These are phyloP conservation scores for Ypsolopha sequella DNA, from an alignment of 2,888 invertebrate genomes.

Conservation along the genomic window DNA sequence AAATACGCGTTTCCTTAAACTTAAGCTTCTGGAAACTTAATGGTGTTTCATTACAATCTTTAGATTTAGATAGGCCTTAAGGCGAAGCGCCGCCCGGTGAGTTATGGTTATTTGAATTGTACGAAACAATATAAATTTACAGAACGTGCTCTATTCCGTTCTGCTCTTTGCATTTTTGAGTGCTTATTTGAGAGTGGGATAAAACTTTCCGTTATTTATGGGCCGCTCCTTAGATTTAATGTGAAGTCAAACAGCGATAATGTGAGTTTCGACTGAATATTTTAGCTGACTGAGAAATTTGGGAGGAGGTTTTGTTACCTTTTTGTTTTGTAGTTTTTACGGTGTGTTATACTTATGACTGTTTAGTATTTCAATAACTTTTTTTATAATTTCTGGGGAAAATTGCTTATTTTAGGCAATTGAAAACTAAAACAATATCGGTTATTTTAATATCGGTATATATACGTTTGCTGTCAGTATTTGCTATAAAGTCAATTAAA, in stretches of 20 bases:
- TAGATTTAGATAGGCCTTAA: slow-evolving; percentile 63
- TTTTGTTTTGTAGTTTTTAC: background rate
- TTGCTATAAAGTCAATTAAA: background rate
- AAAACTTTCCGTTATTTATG: slow-evolving; percentile 70
- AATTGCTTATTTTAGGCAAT: too few species aligned
- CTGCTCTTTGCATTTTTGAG: slow-evolving; percentile 72
- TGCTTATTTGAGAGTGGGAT: slow-evolving; percentile 68
- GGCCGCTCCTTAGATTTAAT: slow-evolving; percentile 63
- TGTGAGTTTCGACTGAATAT: slow-evolving; percentile 30
- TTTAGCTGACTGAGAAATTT: slow-evolving; percentile 28
- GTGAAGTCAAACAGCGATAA: slow-evolving; percentile 70
- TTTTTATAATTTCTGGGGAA: too few species aligned
- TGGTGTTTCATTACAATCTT: slow-evolving; percentile 60
- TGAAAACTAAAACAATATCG: too few species aligned
- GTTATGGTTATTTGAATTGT: slow-evolving; percentile 72
- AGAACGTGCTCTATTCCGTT: slow-evolving; percentile 67
- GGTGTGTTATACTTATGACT: too few species aligned
- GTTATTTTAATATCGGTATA: too few species aligned
- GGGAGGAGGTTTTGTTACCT: background rate
- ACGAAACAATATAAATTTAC: slow-evolving; percentile 70
- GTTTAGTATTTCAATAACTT: too few species aligned
- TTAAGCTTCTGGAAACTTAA: slow-evolving; percentile 58
- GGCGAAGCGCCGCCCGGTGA: slow-evolving; percentile 34
- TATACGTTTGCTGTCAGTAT: too few species aligned
- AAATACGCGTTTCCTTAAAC: slow-evolving; percentile 46